Base-by-base conservation (phyloP, 2,888 invertebrate species). In the Lasius platythorax region DNA sequence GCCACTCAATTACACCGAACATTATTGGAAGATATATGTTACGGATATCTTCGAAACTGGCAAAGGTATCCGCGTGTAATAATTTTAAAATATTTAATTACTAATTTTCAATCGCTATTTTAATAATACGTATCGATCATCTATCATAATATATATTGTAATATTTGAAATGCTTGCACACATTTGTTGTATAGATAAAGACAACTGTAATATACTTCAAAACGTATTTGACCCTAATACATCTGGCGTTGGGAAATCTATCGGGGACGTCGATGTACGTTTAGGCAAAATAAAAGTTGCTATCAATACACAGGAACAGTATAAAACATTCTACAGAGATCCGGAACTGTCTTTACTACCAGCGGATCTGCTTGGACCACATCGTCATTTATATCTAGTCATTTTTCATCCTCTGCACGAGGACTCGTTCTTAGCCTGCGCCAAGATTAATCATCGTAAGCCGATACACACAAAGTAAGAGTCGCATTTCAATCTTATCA, bases 1-100 rank as follows among this genome's bases (percentile, higher is more conserved):
- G 37, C 95, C 94, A 76, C 91, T 94, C 1, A 95, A 96, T 70
- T 96, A 96, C 73, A 97, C 98, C 0, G 96, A 97, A 92, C 98
- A 99, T 93, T 96, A 96, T 81, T 99, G 99, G 99, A 98, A 98
- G 93, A 96, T 99, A 78, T 98, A 97, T 93, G 98, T 98, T 30
- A 98, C 98, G 0, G 99, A 99, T 93, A 97, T 98, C 87, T 97
- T 98, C 66, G 98, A 98, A 92, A 96, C 97, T 0, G 97, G 96
- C 89, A 96, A 96, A 90, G 95, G 95, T 85, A 84, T n/a, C 67
- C 46, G 18, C 18, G 5, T 15, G 50, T n/a, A 53, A 23, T 53
- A 46, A 56, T 58, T 58, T 2, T 3, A 3, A 15, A 18, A 68
- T 40, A 43, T 43, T 78, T n/a, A 66, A 56, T 37, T 75, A 37